phyloP scores from a whole-genome alignment of 2,113 vertebrate genomes.

The Podilymbus podiceps region DNA sequence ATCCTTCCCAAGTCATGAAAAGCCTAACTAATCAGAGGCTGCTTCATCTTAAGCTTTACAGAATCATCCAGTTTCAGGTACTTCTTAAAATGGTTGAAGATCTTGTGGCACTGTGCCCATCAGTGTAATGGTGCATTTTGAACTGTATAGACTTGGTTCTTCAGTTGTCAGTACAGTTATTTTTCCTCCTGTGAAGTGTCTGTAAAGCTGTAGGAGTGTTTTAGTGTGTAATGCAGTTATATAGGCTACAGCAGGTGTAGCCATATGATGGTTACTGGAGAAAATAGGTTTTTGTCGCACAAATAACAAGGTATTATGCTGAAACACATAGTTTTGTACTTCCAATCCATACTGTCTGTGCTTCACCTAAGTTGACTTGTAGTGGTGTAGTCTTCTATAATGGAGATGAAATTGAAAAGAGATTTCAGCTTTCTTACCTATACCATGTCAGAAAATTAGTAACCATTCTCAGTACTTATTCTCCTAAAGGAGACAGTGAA shows the following conservation, averaged over 20 bases:
- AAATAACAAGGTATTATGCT: not conserved
- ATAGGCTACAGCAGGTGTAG: not conserved
- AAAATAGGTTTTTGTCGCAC: not conserved
- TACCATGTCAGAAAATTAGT: fast-evolving
- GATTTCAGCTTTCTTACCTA: not conserved
- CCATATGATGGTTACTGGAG: not conserved
- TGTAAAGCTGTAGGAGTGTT: not conserved
- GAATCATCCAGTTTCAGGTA: not conserved
- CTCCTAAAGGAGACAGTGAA: not conserved
- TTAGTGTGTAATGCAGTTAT: not conserved
- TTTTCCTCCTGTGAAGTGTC: not conserved
- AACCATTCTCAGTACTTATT: not conserved
- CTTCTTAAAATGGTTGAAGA: not conserved
- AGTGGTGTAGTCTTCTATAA: not conserved
- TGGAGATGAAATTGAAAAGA: not conserved
- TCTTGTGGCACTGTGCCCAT: not conserved
- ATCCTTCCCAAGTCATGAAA: not conserved
- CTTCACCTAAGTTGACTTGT: not conserved
- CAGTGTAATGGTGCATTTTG: not conserved
- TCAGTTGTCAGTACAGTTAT: not conserved
- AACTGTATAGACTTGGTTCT: not conserved
- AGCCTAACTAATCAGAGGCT: not conserved
- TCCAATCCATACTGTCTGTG: fast-evolving
- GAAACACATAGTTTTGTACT: fast-evolving
- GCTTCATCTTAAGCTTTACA: not conserved